Evolutionary conservation across 2,797 vertebrate genomes (phyloP), one percentile per base, ranked within the genome.

Genomic region (Echeneis naucrates): DNA sequence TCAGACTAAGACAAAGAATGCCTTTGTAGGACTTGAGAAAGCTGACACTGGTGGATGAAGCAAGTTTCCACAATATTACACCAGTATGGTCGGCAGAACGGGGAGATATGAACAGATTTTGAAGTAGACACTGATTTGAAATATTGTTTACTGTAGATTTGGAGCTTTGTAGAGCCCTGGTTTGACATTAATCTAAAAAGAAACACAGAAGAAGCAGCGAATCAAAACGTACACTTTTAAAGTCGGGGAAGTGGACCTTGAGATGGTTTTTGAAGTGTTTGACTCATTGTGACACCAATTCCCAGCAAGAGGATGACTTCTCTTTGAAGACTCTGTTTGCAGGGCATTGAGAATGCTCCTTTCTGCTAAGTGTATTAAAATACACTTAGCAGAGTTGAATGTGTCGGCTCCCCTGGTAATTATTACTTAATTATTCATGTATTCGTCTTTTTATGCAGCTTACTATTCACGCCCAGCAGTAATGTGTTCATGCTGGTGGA

Each of bases 361-460:
- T 27, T 76, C 35, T 42, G 19, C 35, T 47, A 17, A 68, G 30
- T 56, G 47, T 33, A 23, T 68, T 63, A 38, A 44, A 61, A 62
- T 62, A 54, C 5, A n/a, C n/a, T n/a, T n/a, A n/a, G n/a, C n/a
- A n/a, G n/a, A 72, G 8, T 23, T 35, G 26, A 10, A 67, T 38
- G 52, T 55, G 21, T 78, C 38, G 57, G 64, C 23, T 59, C 44
- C 56, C 56, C 23, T 54, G 64, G n/a, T 78, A 75, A 81, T 72
- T 40, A 27, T 73, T 40, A 27, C 42, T 63, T 45, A 69, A 65
- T 78, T 77, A 81, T 82, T 81, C 30, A 88, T 77, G 21, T 35
- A 64, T 87, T 79, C 51, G 55, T 72, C 23, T 72, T 73, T 78
- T 61, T 47, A 75, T 75, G 44, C 59, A 69, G 42, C 57, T 61